Evolutionary conservation across 2,797 vertebrate genomes (phyloP), one percentile per base, ranked within the genome.

Genomic region (Aldrovandia affinis): DNA sequence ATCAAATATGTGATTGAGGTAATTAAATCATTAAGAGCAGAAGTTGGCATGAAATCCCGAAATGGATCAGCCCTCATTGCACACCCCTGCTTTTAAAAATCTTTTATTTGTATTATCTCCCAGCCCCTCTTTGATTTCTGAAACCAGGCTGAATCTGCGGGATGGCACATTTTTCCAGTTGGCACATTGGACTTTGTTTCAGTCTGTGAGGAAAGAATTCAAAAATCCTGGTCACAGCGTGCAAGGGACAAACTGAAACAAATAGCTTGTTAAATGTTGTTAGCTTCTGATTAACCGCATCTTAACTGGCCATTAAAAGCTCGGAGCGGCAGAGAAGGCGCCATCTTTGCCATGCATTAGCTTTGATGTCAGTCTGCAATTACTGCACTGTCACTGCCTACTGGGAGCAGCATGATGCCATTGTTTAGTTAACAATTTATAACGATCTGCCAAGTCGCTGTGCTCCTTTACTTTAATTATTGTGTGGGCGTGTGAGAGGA

Each of bases 251-350:
- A 86, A 90, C 83, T 83, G 82, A 82, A 61, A 89, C 78, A 86
- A 85, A 86, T 86, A 89, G 88, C 81, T 83, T n/a, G n/a, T n/a
- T n/a, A n/a, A n/a, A 44, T 75, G 63, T 52, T 52, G 81, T 86
- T 81, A 73, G 80, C 83, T 87, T 88, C 90, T 89, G 86, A 92
- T 90, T 86, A 89, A 89, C 65, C 6, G 59, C 57, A 55, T 86
- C 90, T 91, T 88, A 90, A 90, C 85, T 87, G 86, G 59, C 89
- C 84, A 89, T 89, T 91, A 91, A 86, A 36, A 80, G 84, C 81
- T 83, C 68, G 82, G 75, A 44, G 86, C 84, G 80, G n/a, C 63
- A 52, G 68, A 82, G 86, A 82, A 89, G 83, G 86, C 70, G 82
- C 81, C 83, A 81, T 85, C 84, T 84, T 89, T 81, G 81, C 85